Evolutionary conservation across 2,797 vertebrate species (phyloP).

Genomic region (Scyliorhinus canicula): DNA sequence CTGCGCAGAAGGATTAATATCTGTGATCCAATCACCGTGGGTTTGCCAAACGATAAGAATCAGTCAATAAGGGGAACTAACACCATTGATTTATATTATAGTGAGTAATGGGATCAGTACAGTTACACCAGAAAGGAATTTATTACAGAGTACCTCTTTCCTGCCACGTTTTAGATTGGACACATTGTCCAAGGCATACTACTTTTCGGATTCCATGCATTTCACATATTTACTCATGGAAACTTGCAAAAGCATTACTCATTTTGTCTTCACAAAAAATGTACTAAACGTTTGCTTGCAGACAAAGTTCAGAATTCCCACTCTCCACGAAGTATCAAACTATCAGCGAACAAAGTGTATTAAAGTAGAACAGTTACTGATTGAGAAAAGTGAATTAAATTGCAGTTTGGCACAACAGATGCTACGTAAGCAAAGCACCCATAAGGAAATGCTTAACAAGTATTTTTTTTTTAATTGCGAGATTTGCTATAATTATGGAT

Average conservation of each 20-base stretch:
- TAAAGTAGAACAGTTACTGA: background rate
- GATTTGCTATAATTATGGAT: slow-evolving; percentile 5
- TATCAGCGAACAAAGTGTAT: background rate
- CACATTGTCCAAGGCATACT: background rate
- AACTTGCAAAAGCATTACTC: background rate
- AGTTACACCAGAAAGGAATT: slow-evolving; percentile 21
- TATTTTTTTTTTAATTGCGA: background rate
- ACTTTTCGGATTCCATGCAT: background rate
- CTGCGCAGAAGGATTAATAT: background rate
- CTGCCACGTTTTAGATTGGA: slow-evolving; percentile 19
- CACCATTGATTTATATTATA: slow-evolving; percentile 6
- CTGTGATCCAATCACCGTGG: background rate
- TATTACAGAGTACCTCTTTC: background rate
- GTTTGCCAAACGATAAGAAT: background rate
- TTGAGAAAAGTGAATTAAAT: slow-evolving; percentile 26
- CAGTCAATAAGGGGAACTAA: background rate
- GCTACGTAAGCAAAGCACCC: slow-evolving; percentile 20
- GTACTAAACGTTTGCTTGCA: background rate
- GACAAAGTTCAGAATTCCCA: background rate
- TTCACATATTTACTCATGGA: slow-evolving; percentile 20
- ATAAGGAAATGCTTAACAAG: slow-evolving; percentile 30
- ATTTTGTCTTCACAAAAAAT: background rate
- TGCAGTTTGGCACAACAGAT: slow-evolving; percentile 3
- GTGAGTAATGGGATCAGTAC: background rate
- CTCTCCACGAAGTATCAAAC: background rate